Base-by-base conservation (phyloP, 2,113 vertebrate species). In the Gymnobelideus leadbeateri region DNA sequence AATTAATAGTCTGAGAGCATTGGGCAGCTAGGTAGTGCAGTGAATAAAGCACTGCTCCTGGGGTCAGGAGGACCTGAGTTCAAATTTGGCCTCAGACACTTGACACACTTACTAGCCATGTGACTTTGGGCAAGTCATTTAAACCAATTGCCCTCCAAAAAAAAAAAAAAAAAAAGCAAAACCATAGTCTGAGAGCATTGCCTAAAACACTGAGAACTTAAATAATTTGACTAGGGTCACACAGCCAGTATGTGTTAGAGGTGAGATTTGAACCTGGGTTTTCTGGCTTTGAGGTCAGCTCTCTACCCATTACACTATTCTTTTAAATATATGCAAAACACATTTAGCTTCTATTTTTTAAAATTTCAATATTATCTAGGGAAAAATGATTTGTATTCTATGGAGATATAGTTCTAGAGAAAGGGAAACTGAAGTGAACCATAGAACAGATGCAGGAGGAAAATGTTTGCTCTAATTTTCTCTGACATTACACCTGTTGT, bases 391-490 rank as follows among this genome's bases (percentile, higher is more conserved):
- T 31, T 51, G 24, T 57, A 19, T 96, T 92, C 28, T 37, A 19
- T 7, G 91, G 91, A 25, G 53, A 89, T 23, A 77, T 10, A 47
- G 5, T 53, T 94, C 46, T 77, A 31, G 23, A n/a, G n/a, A 95
- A 96, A 92, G 23, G 19, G 14, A 94, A 96, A 89, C 54, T 55
- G 12, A 12, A 84, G 57, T 77, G 52, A 96, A 57, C 37, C 28
- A 51, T 61, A 51, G 95, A 92, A 93, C 77, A 96, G 94, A 61
- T 90, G 9, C 93, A 96, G 50, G 55, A 94, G 95, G 51, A 90
- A 96, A 96, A 96, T 95, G 46, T 5, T 84, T 90, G 1, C 11
- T 94, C 0, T 23, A 94, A 61, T 93, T 91, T 96, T 93, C 96
- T 91, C 55, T 95, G 50, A 51, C 54, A 91, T 91, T 84, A 43